phyloP scores from a whole-genome alignment of 2,888 invertebrate species.

The Phorcus lineatus region DNA sequence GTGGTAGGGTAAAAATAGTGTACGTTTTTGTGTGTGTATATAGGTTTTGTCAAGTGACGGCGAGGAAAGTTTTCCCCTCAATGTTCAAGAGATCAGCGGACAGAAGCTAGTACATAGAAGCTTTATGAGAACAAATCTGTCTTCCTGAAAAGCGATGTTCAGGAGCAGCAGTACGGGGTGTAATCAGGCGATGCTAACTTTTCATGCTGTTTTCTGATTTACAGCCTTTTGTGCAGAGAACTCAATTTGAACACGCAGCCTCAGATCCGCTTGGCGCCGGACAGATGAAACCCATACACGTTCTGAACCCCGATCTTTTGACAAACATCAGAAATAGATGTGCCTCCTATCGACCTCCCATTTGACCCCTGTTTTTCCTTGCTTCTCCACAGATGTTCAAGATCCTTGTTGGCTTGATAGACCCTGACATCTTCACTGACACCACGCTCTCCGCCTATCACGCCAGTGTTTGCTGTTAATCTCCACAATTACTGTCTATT shows the following conservation, averaged over 20 bases:
- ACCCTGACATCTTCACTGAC: background rate
- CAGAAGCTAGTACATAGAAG: too few relatives aligned
- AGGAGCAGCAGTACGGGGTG: background rate
- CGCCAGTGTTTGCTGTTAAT: slow-evolving; percentile 1
- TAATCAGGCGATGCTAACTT: background rate
- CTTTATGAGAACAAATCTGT: background rate
- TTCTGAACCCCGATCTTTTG: background rate
- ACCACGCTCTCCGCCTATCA: background rate
- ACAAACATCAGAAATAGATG: slow-evolving; percentile 10
- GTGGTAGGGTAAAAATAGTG: too few relatives aligned
- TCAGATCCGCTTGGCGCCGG: background rate
- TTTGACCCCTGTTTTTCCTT: background rate
- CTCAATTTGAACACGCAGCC: background rate
- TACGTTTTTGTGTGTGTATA: too few relatives aligned
- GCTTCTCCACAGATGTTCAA: background rate
- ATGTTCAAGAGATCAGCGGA: too few relatives aligned
- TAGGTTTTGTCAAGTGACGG: too few relatives aligned
- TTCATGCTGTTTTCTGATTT: background rate
- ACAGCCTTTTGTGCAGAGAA: background rate
- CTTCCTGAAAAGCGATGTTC: background rate
- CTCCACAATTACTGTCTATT: slow-evolving; percentile 3
- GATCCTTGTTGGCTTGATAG: background rate
- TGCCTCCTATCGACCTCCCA: background rate
- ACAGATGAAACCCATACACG: background rate
- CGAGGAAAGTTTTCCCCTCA: too few relatives aligned